Evolutionary conservation across 2,113 vertebrate genomes (phyloP).

Genomic region (Crotalus horridus): DNA sequence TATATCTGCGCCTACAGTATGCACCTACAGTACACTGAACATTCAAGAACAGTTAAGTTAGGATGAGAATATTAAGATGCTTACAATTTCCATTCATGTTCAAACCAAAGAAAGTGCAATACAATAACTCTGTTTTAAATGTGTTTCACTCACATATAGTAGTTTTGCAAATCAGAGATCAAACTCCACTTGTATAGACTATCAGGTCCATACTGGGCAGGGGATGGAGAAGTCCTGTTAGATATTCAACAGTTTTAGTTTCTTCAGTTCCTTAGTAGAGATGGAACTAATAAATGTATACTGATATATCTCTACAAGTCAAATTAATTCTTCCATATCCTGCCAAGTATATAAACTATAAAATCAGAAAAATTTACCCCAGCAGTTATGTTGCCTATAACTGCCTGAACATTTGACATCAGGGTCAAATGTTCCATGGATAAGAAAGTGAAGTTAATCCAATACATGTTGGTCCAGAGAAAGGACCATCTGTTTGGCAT

Average conservation of each 20-base stretch:
- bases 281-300: neutral
- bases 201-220: neutral
- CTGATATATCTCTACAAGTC: neutral
- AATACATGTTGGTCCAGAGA: conserved; percentile 8
- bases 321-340: neutral
- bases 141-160: neutral
- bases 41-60: neutral
- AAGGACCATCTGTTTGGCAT: conserved; percentile 32
- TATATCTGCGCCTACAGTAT: neutral
- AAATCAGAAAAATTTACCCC: conserved; percentile 32
- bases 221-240: neutral
- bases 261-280: neutral
- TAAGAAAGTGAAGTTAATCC: conserved; percentile 44
- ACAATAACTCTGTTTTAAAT: neutral
- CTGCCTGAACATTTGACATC: conserved; percentile 49
- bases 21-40: neutral
- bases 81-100: neutral
- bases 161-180: neutral
- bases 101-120: neutral
- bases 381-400: conserved; percentile 32
- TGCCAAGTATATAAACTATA: neutral
- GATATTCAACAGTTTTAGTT: neutral
- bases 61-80: neutral
- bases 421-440: conserved; percentile 35
- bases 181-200: neutral